A percentile compares a stretch with the other conserved stretches of the same genome.
phyloP scores from a whole-genome alignment of 1,140 invertebrate species.

The Aphaenogaster rudis region DNA sequence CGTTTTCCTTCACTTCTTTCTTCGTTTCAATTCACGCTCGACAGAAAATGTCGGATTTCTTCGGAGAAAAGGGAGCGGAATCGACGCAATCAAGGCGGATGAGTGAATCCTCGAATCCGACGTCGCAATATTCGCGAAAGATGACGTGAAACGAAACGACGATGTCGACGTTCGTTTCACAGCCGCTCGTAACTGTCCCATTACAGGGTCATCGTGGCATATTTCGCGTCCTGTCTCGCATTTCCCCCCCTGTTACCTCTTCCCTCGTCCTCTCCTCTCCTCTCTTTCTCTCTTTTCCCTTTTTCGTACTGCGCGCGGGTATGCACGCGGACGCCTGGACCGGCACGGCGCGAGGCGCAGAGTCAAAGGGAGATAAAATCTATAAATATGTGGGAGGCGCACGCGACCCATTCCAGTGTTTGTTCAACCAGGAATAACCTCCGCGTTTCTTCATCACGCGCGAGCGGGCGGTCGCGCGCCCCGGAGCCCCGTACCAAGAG shows the following conservation, averaged over 20 bases:
- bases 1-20: not conserved
- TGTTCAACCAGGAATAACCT: constrained; percentile 87
- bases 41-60: not conserved
- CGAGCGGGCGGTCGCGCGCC: constrained; percentile 60
- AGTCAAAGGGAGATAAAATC: constrained; percentile 87
- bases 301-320: constrained; percentile 69
- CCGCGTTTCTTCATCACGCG: constrained; percentile 83
- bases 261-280: constrained; percentile 35
- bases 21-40: not conserved
- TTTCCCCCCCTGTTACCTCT: not conserved
- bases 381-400: constrained; percentile 87
- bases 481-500: constrained; percentile 74
- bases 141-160: constrained; percentile 41
- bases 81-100: constrained; percentile 34
- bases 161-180: constrained; percentile 41
- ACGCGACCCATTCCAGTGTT: constrained; percentile 87
- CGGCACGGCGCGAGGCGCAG: constrained; percentile 76
- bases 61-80: not conserved
- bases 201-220: constrained; percentile 49
- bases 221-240: not conserved
- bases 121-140: constrained; percentile 35
- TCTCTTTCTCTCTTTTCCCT: constrained; percentile 28
- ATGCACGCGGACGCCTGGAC: constrained; percentile 76
- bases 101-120: constrained; percentile 34
- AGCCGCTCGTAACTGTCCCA: constrained; percentile 54